Evolutionary conservation across 1,140 invertebrate species (phyloP).

Genomic region (Liolophura sinensis): DNA sequence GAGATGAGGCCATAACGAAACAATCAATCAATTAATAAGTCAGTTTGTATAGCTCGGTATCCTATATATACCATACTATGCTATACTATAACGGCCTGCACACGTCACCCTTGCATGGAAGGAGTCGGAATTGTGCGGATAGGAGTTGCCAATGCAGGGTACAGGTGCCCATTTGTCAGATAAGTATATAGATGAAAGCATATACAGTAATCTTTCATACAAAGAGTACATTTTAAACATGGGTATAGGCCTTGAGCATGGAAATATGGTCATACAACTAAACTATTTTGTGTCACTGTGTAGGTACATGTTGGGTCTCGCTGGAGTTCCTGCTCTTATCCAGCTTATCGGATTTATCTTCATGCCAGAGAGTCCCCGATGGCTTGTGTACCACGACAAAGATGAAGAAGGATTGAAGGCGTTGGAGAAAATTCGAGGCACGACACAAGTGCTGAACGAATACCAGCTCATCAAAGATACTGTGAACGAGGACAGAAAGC

Average conservation of each 20-base stretch:
- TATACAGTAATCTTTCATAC: no score
- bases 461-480: conserved; percentile 27
- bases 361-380: conserved; percentile 47
- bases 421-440: conserved; percentile 35
- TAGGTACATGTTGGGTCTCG: conserved; percentile 53
- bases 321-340: conserved; percentile 41
- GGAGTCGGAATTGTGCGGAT: not conserved
- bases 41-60: not conserved
- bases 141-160: not conserved
- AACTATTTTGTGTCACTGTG: conserved; percentile 6
- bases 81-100: not conserved
- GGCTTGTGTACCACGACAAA: conserved; percentile 39
- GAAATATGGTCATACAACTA: not conserved
- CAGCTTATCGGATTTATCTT: conserved; percentile 52
- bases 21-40: not conserved
- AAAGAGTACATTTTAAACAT: not conserved
- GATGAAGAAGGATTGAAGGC: conserved; percentile 34
- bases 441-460: conserved; percentile 35
- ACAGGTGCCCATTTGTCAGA: not conserved
- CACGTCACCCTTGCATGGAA: not conserved
- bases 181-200: not conserved
- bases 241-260: not conserved
- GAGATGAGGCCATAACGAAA: conserved; percentile 3
- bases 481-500: not conserved
- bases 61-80: not conserved